Percentiles rank a stretch among this genome's conserved stretches.
phyloP scores from a whole-genome alignment of 2,113 vertebrate species.

The Carettochelys insculpta region DNA sequence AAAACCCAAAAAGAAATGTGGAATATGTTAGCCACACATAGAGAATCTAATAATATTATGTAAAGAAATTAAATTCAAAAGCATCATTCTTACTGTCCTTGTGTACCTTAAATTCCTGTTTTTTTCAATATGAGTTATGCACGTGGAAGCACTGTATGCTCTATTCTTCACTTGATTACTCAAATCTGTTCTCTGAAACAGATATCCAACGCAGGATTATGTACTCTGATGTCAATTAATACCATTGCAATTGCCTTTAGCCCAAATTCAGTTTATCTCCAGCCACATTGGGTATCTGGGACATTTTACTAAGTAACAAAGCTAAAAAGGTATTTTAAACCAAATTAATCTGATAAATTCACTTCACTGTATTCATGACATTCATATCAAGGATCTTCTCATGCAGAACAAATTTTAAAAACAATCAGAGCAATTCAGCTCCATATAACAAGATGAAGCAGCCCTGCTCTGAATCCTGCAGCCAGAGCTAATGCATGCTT shows the following conservation, averaged over 20 bases:
- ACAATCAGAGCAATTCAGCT: background rate
- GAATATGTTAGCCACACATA: background rate
- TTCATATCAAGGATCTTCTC: background rate
- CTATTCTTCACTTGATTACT: background rate
- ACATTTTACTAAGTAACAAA: background rate
- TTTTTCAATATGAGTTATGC: background rate
- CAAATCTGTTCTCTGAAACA: background rate
- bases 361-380: background rate
- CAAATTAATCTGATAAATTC: background rate
- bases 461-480: fast-evolving
- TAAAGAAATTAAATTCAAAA: background rate
- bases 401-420: background rate
- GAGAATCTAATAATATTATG: background rate
- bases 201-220: background rate
- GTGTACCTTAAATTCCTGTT: background rate
- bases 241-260: background rate
- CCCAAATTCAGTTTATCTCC: background rate
- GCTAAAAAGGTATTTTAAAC: background rate
- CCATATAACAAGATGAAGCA: background rate
- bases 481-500: background rate
- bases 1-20: background rate
- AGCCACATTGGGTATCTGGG: background rate
- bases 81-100: background rate
- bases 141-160: background rate
- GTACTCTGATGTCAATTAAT: background rate